Percentiles rank a stretch among this genome's conserved stretches.
Evolutionary conservation across 2,888 invertebrate species (phyloP).

Genomic region (Geotrupes spiniger): DNA sequence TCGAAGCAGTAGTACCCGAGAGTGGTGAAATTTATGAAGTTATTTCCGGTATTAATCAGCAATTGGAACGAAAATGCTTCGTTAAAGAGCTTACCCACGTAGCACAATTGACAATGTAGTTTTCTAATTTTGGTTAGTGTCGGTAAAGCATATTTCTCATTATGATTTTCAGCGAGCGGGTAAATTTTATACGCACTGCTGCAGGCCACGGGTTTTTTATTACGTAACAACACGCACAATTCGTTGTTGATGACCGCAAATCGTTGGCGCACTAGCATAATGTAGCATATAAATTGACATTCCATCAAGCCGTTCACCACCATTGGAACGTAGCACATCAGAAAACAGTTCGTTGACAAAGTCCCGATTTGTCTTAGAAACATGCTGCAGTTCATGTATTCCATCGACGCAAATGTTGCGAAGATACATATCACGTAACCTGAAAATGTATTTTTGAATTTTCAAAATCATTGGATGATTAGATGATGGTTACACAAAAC

Average conservation of each 20-base stretch:
- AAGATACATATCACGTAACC: constrained; percentile 9
- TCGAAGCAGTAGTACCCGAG: constrained; percentile 27
- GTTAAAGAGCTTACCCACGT: constrained; percentile 17
- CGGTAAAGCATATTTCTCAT: not conserved
- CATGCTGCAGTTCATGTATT: constrained; percentile 26
- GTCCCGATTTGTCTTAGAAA: constrained; percentile 22
- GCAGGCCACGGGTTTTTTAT: constrained; percentile 3
- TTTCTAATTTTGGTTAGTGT: constrained; percentile 9
- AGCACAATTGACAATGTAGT: constrained; percentile 21
- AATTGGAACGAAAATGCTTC: constrained; percentile 20
- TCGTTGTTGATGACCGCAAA: constrained; percentile 22
- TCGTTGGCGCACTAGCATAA: constrained; percentile 17
- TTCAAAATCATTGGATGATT: too few relatives aligned
- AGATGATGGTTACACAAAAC: too few relatives aligned
- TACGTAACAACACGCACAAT: constrained; percentile 7
- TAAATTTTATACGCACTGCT: constrained; percentile 9
- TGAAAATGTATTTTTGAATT: constrained; percentile 5
- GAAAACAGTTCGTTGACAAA: constrained; percentile 21
- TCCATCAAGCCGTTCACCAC: constrained; percentile 21
- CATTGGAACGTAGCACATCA: constrained; percentile 26
- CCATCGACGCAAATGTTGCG: constrained; percentile 19
- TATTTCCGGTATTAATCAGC: constrained; percentile 20
- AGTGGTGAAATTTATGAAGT: constrained; percentile 25
- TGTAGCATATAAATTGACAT: constrained; percentile 21
- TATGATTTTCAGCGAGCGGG: not conserved